These are phyloP conservation scores for Vulpes vulpes DNA, from an alignment of 2,113 vertebrate genomes.

Conservation along the genomic window DNA sequence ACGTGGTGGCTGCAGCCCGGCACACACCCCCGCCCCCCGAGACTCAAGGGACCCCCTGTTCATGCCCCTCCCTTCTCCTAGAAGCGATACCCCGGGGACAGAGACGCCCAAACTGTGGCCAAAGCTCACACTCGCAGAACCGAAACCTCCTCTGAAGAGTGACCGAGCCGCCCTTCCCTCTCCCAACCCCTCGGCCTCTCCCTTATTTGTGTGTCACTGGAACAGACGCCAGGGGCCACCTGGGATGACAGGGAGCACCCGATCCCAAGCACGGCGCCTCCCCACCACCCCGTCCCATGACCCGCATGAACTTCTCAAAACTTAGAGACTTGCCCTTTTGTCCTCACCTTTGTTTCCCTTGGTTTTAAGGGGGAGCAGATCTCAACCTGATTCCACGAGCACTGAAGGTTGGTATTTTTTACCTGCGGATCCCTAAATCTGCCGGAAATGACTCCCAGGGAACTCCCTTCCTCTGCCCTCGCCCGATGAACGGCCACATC, in stretches of 20 bases:
- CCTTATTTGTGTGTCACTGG: not conserved
- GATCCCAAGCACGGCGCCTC: not conserved
- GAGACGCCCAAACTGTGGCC: not conserved
- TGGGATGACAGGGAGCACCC: not conserved
- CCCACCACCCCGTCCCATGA: too few relatives aligned
- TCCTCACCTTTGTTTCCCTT: not conserved
- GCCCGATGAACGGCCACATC: not conserved
- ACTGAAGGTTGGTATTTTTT: conserved; percentile 15
- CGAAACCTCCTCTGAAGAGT: not conserved
- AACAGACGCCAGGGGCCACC: not conserved
- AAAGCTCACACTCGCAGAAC: not conserved
- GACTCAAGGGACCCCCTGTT: not conserved
- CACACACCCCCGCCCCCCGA: fast-evolving
- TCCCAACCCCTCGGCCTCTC: not conserved
- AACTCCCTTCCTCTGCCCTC: not conserved
- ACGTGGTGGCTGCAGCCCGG: fast-evolving
- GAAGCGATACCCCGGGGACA: not conserved
- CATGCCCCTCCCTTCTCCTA: not conserved
- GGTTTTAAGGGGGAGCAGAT: not conserved
- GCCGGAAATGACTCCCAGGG: not conserved
- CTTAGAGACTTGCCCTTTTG: not conserved
- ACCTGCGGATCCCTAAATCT: conserved; percentile 59
- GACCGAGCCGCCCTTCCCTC: too few relatives aligned
- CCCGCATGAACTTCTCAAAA: not conserved
- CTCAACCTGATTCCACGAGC: not conserved